A percentile compares a stretch with the other conserved stretches of the same genome.
phyloP scores from a whole-genome alignment of 1,140 invertebrate species.

The Hypsibius dujardini region DNA sequence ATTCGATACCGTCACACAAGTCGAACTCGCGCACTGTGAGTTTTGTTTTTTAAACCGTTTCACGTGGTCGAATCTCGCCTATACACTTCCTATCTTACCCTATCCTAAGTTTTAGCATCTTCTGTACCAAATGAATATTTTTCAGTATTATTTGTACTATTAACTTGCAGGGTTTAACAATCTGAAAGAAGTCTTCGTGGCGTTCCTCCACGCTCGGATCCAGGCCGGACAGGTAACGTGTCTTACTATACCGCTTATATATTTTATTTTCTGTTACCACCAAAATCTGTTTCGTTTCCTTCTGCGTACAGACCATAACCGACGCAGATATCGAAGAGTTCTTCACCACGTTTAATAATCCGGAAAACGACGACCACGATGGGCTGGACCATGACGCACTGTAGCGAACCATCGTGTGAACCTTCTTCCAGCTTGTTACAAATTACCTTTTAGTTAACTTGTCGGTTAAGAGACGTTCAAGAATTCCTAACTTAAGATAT shows the following conservation, averaged over 20 bases:
- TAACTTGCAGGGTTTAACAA: slow-evolving; percentile 10
- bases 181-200: slow-evolving; percentile 5
- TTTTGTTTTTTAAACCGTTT: background rate
- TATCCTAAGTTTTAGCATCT: too few species aligned
- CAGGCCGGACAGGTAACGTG: background rate
- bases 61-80: background rate
- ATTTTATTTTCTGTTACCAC: background rate
- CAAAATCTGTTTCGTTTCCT: background rate
- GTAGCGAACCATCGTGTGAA: background rate
- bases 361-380: background rate
- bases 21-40: slow-evolving; percentile 13
- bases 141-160: background rate
- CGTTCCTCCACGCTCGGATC: background rate
- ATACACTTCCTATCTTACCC: too few species aligned
- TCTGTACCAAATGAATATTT: too few species aligned
- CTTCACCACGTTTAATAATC: background rate
- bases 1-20: slow-evolving; percentile 9
- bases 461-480: too few species aligned
- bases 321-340: slow-evolving; percentile 14
- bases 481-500: too few species aligned
- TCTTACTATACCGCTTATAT: background rate
- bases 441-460: too few species aligned
- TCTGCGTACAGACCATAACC: slow-evolving; percentile 13
- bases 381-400: slow-evolving; percentile 1
- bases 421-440: too few species aligned